Evolutionary conservation across 1,140 invertebrate species (phyloP).

Genomic region (Drosophila suzukii): DNA sequence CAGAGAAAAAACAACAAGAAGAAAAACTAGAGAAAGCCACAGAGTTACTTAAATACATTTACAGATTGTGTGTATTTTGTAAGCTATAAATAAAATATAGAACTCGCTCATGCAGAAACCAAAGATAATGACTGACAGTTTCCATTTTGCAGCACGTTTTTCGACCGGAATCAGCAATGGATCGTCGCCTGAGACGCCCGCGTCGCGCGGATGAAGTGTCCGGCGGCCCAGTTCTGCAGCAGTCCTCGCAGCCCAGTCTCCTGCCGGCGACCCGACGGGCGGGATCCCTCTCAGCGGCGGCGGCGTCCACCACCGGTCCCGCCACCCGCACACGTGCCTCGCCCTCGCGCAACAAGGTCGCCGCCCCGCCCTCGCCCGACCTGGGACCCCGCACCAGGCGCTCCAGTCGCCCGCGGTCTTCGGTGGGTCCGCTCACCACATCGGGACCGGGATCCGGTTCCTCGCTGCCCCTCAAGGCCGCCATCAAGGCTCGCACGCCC

Average conservation of each 20-base stretch:
- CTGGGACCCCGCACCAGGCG: constrained; percentile 53
- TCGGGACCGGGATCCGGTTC: constrained; percentile 3
- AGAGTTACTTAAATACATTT: constrained; percentile 19
- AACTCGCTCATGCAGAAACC: constrained; percentile 24
- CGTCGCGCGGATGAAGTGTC: constrained; percentile 56
- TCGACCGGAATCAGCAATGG: constrained; percentile 39
- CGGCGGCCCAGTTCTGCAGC: constrained; percentile 8
- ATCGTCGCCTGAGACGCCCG: constrained; percentile 65
- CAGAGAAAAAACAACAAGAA: background rate
- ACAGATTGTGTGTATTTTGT: constrained; percentile 27
- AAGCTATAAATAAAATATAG: constrained; percentile 75
- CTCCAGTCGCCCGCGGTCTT: constrained; percentile 70
- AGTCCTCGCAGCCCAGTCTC: constrained; percentile 34
- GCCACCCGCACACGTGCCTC: constrained; percentile 67
- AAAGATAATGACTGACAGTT: background rate
- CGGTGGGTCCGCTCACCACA: constrained; percentile 25
- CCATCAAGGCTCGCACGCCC: constrained; percentile 55
- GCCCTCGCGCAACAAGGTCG: constrained; percentile 51
- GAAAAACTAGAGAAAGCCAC: constrained; percentile 6
- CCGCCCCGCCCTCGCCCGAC: constrained; percentile 14
- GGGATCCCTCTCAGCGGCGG: constrained; percentile 8
- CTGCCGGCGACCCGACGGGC: constrained; percentile 40
- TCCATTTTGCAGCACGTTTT: constrained; percentile 11
- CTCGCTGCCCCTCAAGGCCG: constrained; percentile 27
- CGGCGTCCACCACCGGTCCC: background rate